phyloP scores from a whole-genome alignment of 2,113 vertebrate species.

The Salvelinus sp. region DNA sequence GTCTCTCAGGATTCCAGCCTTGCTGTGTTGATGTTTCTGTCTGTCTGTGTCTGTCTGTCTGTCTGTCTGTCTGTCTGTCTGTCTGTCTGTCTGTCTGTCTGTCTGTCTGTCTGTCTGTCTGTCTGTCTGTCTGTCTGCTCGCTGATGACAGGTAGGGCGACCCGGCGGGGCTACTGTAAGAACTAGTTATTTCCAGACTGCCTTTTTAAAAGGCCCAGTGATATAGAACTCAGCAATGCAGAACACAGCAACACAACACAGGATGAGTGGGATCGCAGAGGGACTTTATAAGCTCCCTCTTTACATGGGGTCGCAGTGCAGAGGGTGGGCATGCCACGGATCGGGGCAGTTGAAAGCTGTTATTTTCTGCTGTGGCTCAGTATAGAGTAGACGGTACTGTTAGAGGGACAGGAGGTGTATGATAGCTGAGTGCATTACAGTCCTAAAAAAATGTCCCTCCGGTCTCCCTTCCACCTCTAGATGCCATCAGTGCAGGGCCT shows the following conservation, averaged over 20 bases:
- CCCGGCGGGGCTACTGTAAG: slow-evolving; percentile 39
- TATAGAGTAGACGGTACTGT: neutral
- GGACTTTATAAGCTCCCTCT: slow-evolving; percentile 6
- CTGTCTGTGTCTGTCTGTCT: slow-evolving; percentile 37
- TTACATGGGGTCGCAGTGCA: neutral
- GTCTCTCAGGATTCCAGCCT: slow-evolving; percentile 9
- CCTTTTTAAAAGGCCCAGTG: slow-evolving; percentile 49
- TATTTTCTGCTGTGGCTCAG: neutral
- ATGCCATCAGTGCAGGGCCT: slow-evolving; percentile 85
- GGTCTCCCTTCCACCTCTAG: slow-evolving; percentile 62
- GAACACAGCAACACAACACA: neutral
- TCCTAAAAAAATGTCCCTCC: neutral
- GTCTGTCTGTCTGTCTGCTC: slow-evolving; percentile 45
- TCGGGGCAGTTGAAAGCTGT: too few relatives aligned
- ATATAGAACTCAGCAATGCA: slow-evolving; percentile 29
- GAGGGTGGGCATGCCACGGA: neutral
- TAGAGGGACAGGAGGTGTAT: neutral
- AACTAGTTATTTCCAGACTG: slow-evolving; percentile 61
- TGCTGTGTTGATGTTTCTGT: slow-evolving; percentile 8
- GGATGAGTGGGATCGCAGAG: neutral
- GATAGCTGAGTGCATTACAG: neutral
- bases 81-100: too few relatives aligned
- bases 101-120: slow-evolving; percentile 59
- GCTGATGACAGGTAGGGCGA: slow-evolving; percentile 12
- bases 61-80: too few relatives aligned